Evolutionary conservation across 1,140 invertebrate genomes (phyloP).

Genomic region (Drosophila neocordata): DNA sequence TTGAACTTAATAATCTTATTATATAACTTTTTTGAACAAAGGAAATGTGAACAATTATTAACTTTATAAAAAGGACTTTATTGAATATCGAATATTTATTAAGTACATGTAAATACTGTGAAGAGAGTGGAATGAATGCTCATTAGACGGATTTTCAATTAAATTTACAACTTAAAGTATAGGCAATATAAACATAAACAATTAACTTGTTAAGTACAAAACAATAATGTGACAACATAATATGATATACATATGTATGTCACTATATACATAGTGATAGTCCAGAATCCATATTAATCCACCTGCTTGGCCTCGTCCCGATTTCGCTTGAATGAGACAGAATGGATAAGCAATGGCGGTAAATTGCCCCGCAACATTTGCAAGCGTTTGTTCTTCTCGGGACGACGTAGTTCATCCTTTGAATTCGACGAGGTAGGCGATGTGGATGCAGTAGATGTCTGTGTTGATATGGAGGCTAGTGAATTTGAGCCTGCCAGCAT

Average conservation of each 20-base stretch:
- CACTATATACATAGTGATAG: background rate
- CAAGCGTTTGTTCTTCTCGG: slow-evolving; percentile 75
- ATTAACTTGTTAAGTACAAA: background rate
- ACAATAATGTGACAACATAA: background rate
- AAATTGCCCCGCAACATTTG: slow-evolving; percentile 75
- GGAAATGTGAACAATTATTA: background rate
- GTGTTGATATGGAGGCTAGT: slow-evolving; percentile 54
- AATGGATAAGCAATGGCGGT: slow-evolving; percentile 78
- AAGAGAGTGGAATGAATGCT: background rate
- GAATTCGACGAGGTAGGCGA: slow-evolving; percentile 58
- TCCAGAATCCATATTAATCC: slow-evolving; percentile 42
- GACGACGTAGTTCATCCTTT: slow-evolving; percentile 58
- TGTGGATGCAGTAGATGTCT: slow-evolving; percentile 47
- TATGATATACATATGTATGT: background rate
- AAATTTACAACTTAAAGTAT: background rate
- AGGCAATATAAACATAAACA: background rate
- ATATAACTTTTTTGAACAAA: too few species aligned
- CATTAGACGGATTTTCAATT: background rate
- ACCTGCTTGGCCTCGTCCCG: slow-evolving; percentile 73
- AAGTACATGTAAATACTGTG: slow-evolving; percentile 18
- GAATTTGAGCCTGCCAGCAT: slow-evolving; percentile 54
- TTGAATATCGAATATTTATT: slow-evolving; percentile 7
- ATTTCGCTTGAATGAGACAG: slow-evolving; percentile 78
- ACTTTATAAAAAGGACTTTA: slow-evolving; percentile 11
- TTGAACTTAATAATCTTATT: too few species aligned